Percentiles rank a stretch among this genome's conserved stretches.
Evolutionary conservation across 2,113 vertebrate species (phyloP).

Genomic region (Gambusia holbrooki): DNA sequence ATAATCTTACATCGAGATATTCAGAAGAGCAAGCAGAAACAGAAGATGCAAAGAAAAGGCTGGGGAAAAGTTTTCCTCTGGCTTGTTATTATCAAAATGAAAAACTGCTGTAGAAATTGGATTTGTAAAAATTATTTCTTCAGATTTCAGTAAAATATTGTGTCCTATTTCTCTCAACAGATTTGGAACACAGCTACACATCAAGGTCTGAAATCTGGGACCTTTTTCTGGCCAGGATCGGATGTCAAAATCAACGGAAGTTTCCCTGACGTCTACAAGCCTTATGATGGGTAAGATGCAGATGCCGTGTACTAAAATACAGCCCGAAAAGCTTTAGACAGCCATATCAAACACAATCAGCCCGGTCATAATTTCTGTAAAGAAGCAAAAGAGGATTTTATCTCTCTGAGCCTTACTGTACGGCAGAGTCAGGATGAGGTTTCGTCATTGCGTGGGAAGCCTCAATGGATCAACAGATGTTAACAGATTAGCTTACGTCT

Average conservation of each 20-base stretch:
- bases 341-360: not conserved
- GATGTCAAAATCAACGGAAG: constrained; percentile 89
- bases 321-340: not conserved
- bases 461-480: not conserved
- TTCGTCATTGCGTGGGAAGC: not conserved
- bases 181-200: constrained; percentile 91
- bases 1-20: not conserved
- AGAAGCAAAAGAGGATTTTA: no score
- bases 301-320: not conserved
- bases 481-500: not conserved
- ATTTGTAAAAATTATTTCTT: no score
- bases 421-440: not conserved
- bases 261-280: constrained; percentile 83
- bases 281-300: constrained; percentile 82
- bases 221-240: constrained; percentile 96
- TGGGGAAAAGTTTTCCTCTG: not conserved
- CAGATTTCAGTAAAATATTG: not conserved
- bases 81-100: not conserved
- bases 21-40: not conserved
- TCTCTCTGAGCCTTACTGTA: not conserved
- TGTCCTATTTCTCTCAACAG: constrained; percentile 65
- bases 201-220: constrained; percentile 87
- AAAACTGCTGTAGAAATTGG: not conserved
- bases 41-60: no score
- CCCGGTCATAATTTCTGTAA: no score